These are phyloP conservation scores for Rhaphigaster nebulosa DNA, from an alignment of 2,888 invertebrate species.

Conservation along the genomic window DNA sequence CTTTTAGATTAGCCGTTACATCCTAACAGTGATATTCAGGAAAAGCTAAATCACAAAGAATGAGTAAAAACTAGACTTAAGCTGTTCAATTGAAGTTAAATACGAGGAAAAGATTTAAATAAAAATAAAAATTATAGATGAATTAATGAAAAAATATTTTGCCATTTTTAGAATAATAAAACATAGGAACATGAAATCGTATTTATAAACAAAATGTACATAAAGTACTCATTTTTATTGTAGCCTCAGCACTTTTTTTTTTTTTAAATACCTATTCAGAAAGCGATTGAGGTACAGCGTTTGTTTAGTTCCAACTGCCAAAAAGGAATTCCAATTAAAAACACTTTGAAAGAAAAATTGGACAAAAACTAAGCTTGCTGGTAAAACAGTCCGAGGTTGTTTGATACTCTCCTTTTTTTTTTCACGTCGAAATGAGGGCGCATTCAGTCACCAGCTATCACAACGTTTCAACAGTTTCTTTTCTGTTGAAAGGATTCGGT, in stretches of 20 bases:
- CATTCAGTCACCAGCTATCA: background rate
- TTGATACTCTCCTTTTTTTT: background rate
- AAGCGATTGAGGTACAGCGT: background rate
- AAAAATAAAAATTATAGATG: background rate
- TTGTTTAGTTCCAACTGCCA: background rate
- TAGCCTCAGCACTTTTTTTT: background rate
- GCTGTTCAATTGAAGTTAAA: too few species aligned
- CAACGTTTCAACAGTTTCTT: background rate
- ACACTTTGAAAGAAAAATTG: background rate
- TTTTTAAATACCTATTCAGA: background rate
- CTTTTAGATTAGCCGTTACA: too few species aligned
- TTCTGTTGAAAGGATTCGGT: background rate
- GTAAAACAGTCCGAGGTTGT: background rate
- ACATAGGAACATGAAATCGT: background rate
- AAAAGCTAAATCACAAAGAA: too few species aligned
- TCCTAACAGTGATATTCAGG: too few species aligned
- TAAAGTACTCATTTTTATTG: background rate
- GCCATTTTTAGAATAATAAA: background rate
- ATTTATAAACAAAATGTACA: background rate
- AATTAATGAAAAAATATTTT: background rate
- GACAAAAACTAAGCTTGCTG: background rate
- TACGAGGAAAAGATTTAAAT: too few species aligned
- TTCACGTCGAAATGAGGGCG: background rate
- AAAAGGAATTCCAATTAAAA: constrained; percentile 14
- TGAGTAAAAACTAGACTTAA: too few species aligned